Conservation (phyloP, 2,888 invertebrate genomes). For the Euproctis similis region DNA sequence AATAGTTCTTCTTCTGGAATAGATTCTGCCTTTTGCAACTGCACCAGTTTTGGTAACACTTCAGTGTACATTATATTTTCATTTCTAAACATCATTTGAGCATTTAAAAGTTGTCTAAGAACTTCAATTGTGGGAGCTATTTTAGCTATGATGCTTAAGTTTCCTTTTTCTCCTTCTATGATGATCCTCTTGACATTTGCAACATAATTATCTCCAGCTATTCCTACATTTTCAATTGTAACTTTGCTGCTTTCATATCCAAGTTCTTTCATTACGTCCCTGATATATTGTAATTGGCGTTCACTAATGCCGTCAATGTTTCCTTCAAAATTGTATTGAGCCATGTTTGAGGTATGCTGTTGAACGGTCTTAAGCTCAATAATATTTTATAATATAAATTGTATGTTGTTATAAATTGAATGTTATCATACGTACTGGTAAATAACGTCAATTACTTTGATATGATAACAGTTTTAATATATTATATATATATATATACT, state of each 20-base stretch:
- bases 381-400: too few relatives aligned
- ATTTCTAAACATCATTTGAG: slow-evolving; percentile 25
- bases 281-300: slow-evolving; percentile 30
- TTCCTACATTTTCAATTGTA: slow-evolving; percentile 26
- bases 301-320: slow-evolving; percentile 21
- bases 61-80: slow-evolving; percentile 34
- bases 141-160: slow-evolving; percentile 32
- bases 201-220: slow-evolving; percentile 32
- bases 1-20: slow-evolving; percentile 29
- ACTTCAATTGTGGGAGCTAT: slow-evolving; percentile 26
- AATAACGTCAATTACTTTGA: too few relatives aligned
- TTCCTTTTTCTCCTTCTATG: slow-evolving; percentile 22
- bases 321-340: slow-evolving; percentile 27
- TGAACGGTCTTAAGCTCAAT: too few relatives aligned
- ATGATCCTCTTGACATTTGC: slow-evolving; percentile 27
- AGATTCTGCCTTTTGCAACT: slow-evolving; percentile 30
- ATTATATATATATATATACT: too few relatives aligned
- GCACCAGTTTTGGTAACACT: slow-evolving; percentile 31
- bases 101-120: slow-evolving; percentile 16
- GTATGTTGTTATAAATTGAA: too few relatives aligned
- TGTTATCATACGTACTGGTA: too few relatives aligned
- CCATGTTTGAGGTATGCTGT: slow-evolving; percentile 11
- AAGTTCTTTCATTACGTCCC: slow-evolving; percentile 7
- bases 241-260: slow-evolving; percentile 27
- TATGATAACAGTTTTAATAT: too few relatives aligned